Percentiles rank a stretch among this genome's conserved stretches.
These are phyloP conservation scores for Suricata suricatta DNA, from an alignment of 2,113 vertebrate genomes.

Conservation along the genomic window DNA sequence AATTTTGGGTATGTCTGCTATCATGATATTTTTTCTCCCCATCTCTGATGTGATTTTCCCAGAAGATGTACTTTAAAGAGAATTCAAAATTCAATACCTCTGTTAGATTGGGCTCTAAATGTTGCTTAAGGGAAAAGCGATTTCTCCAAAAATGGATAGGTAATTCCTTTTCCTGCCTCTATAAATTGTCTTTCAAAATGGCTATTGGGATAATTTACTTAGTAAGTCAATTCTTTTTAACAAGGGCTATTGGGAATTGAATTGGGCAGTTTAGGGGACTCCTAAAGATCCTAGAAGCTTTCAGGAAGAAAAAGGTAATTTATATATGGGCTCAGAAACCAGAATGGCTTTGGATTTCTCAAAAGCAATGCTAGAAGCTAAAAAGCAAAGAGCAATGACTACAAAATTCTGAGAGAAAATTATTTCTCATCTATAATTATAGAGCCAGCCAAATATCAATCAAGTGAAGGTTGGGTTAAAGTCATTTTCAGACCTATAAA, in stretches of 20 bases:
- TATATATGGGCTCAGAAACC: background rate
- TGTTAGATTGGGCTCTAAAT: background rate
- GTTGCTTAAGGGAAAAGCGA: background rate
- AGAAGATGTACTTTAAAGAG: background rate
- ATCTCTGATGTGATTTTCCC: background rate
- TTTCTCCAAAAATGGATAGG: background rate
- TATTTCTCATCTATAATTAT: background rate
- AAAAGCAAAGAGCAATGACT: background rate
- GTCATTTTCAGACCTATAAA: background rate
- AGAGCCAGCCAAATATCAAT: background rate
- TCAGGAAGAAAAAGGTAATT: background rate
- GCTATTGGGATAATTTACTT: background rate
- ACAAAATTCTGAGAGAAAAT: background rate
- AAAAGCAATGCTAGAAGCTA: background rate
- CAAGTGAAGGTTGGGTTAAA: background rate
- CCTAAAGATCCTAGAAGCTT: background rate
- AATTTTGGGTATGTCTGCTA: background rate
- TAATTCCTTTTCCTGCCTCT: slow-evolving; percentile 11
- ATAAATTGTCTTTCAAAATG: background rate
- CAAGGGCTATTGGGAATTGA: background rate
- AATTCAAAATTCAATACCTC: slow-evolving; percentile 19
- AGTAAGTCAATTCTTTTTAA: background rate
- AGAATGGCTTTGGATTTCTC: background rate
- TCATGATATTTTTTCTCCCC: background rate
- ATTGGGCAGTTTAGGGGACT: background rate